Evolutionary conservation across 2,797 vertebrate species (phyloP), one percentile per base, ranked within the genome.

Genomic region (Sebastes vulpes): DNA sequence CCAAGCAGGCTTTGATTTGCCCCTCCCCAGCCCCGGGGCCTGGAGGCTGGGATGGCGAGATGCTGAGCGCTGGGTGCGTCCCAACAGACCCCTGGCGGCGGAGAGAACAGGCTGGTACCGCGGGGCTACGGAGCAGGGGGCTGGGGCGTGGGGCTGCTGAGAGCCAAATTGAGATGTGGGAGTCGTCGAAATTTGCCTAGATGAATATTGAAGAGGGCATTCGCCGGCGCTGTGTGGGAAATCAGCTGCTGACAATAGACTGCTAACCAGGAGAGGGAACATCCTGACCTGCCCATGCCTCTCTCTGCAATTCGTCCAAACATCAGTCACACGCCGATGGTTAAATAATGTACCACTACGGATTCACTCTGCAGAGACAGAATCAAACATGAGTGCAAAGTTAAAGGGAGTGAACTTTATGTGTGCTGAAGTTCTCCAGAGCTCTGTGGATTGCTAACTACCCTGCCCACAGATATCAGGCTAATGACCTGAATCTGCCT

Each of bases 91-190:
- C 91, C 93, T 93, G 70, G 91, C 65, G 76, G 93, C 91, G 82
- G 64, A 83, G 79, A 87, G 82, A 89, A 67, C 61, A 65, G 85
- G 79, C 57, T 64, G 70, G 88, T 82, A 83, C 82, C 12, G 64
- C 4, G 28, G 42, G 72, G 73, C 71, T n/a, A n/a, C 11, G 35
- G 61, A 81, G 72, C 70, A 18, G 74, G 85, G 76, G 81, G 54
- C 50, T 26, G 68, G 79, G 69, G 67, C n/a, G 65, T 69, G 78
- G 75, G 75, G 88, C 73, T 76, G 85, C 72, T 4, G 73, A 81
- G 73, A 91, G 90, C 81, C 91, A 94, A 91, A 95, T 93, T 92
- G 93, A 96, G 91, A 95, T 81, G 89, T 93, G 89, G 79, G 91
- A 94, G 85, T 90, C 65, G 72, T 94, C 52, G 67, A 88, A 94